Conservation (phyloP, 1,140 invertebrate species). For the Pseudomyrmex dendroicus region DNA sequence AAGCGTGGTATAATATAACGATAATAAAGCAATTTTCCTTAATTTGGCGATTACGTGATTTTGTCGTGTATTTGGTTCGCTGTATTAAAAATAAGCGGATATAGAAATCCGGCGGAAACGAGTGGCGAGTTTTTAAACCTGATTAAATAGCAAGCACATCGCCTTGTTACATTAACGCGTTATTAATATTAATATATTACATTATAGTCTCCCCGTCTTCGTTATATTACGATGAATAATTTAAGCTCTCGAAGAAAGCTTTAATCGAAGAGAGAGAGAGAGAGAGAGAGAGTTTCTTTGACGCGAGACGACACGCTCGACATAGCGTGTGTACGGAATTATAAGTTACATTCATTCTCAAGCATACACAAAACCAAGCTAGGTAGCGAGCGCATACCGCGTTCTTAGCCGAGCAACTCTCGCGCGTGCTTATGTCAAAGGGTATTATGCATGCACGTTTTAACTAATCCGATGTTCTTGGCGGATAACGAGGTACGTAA, state of each 20-base stretch:
- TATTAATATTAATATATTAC: slow-evolving; percentile 17
- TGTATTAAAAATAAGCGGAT: not conserved
- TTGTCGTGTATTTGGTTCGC: not conserved
- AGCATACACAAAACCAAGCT: not conserved
- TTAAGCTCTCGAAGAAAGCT: not conserved
- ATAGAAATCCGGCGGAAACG: not conserved
- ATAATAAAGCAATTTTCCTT: not conserved
- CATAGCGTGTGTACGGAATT: not conserved
- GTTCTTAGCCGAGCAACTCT: not conserved
- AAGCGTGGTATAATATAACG: not conserved
- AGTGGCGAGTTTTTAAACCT: not conserved
- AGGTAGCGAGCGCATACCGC: not conserved
- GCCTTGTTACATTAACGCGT: not conserved
- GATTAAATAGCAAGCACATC: not conserved
- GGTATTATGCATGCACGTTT: slow-evolving; percentile 45
- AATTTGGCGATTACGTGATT: slow-evolving; percentile 1
- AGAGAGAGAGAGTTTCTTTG: not conserved
- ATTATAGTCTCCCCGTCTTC: not conserved
- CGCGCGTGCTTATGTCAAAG: slow-evolving; percentile 41
- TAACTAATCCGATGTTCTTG: slow-evolving; percentile 53
- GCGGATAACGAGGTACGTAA: slow-evolving; percentile 43
- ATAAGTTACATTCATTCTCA: slow-evolving; percentile 31
- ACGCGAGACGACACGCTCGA: not conserved
- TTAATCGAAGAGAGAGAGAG: not conserved
- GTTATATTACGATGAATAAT: not conserved